A percentile compares a stretch with the other conserved stretches of the same genome.
phyloP scores from a whole-genome alignment of 2,113 vertebrate species.

The Neofelis nebulosa region DNA sequence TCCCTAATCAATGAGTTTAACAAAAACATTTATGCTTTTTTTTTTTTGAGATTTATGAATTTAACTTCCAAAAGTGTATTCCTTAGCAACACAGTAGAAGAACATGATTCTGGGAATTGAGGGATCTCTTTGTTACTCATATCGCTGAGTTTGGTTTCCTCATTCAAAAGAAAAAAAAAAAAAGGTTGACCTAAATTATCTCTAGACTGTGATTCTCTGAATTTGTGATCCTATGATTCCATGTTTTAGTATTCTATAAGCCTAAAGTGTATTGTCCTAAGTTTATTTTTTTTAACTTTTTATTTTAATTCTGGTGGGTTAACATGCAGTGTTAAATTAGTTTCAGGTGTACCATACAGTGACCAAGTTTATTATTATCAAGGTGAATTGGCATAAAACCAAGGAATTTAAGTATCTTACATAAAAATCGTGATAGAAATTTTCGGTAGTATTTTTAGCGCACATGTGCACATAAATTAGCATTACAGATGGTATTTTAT shows the following conservation, averaged over 20 bases:
- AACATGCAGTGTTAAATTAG: background rate
- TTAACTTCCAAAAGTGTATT: background rate
- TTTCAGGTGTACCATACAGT: background rate
- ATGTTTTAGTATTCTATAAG: background rate
- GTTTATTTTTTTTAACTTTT: background rate
- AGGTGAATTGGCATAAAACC: background rate
- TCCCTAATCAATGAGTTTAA: background rate
- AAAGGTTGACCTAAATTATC: background rate
- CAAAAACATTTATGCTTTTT: background rate
- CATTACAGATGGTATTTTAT: background rate
- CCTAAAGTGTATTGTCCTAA: background rate
- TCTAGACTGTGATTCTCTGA: background rate
- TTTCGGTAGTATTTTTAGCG: background rate
- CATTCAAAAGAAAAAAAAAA: background rate
- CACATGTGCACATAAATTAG: background rate
- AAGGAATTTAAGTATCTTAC: background rate
- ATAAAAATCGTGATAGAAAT: background rate
- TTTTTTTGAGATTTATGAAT: conserved; percentile 18
- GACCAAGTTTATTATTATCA: background rate
- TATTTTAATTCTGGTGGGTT: background rate
- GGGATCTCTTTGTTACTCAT: background rate
- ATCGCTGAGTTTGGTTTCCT: background rate
- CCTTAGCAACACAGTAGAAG: background rate
- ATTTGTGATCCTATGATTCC: background rate
- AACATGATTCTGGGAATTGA: background rate